These are phyloP conservation scores for Anarhynchus alexandrinus DNA, from an alignment of 2,113 vertebrate species.

Conservation along the genomic window DNA sequence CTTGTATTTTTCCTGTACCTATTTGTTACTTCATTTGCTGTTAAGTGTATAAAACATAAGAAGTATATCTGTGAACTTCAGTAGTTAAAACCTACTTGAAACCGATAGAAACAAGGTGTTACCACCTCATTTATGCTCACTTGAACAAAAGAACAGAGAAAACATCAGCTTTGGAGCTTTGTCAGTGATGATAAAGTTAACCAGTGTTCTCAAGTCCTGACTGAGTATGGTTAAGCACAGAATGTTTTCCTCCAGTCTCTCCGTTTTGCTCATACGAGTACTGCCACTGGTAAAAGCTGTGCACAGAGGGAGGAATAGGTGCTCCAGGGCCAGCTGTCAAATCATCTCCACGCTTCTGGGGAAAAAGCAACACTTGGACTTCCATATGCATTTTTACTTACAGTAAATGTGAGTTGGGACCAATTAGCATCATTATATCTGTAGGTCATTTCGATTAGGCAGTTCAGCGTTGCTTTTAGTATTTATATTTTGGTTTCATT, in stretches of 20 bases:
- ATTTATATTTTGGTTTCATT: background rate
- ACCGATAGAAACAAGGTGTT: background rate
- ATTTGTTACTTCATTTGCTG: background rate
- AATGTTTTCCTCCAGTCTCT: background rate
- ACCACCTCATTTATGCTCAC: background rate
- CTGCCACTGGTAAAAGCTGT: background rate
- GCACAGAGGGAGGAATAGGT: background rate
- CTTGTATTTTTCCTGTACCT: background rate
- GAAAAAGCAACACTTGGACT: background rate
- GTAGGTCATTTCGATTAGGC: background rate
- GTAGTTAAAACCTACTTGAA: background rate
- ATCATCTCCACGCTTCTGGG: background rate
- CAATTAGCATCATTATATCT: background rate
- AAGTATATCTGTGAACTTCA: background rate
- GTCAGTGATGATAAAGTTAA: background rate
- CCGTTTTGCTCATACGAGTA: fast-evolving
- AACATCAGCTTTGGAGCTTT: background rate
- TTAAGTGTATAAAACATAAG: background rate
- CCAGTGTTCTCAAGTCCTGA: background rate
- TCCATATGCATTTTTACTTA: background rate
- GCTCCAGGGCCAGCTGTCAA: background rate
- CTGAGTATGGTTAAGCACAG: background rate
- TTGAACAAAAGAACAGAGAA: background rate
- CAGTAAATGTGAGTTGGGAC: background rate
- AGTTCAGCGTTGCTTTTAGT: background rate